Base-by-base conservation (phyloP, 2,113 vertebrate genomes). In the Lophochroa leadbeateri region DNA sequence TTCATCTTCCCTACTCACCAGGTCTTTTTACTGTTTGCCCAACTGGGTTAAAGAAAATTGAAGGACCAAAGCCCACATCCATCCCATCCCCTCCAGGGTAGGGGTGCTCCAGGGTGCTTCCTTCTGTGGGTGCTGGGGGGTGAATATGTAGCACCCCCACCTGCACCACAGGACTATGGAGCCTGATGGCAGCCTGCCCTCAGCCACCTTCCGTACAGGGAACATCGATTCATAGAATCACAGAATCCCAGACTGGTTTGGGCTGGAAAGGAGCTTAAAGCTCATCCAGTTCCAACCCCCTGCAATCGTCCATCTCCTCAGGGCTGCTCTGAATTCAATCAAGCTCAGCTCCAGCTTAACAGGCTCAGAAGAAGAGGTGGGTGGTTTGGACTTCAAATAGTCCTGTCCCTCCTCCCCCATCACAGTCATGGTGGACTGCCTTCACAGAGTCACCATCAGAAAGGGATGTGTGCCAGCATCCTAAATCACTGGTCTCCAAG, bases 131-230 rank as follows among this genome's bases (percentile, higher is more conserved):
- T 37, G 44, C 57, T 1, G 4, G 2, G 10, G 61, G 25, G 9
- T 13, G 5, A 46, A 39, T 43, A 31, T 0, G 3, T 20, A 55
- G 47, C 17, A 15, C 29, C 53, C n/a, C 13, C 2, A 0, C 28
- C 39, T 1, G 0, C 20, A 13, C 49, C 16, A 3, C 20, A 11
- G 79, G 44, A 41, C 33, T 17, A 1, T 31, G 0, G 2, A 61
- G 21, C 12, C 47, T 33, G 37, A 28, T 1, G 0, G 46, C 37
- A 49, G 35, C 69, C 57, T 50, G 41, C 29, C 17, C 28, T 44
- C 25, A 27, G 7, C n/a, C 39, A 1, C 0, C 7, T 46, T 44
- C 43, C 75, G 67, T 18, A 28, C 1, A 0, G 61, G 65, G 29
- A 78, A 57, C 0, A 3, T 21, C 53, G 41, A 52, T 87, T 43